Evolutionary conservation across 2,888 invertebrate species (phyloP).

Genomic region (Melinaea marsaeus): DNA sequence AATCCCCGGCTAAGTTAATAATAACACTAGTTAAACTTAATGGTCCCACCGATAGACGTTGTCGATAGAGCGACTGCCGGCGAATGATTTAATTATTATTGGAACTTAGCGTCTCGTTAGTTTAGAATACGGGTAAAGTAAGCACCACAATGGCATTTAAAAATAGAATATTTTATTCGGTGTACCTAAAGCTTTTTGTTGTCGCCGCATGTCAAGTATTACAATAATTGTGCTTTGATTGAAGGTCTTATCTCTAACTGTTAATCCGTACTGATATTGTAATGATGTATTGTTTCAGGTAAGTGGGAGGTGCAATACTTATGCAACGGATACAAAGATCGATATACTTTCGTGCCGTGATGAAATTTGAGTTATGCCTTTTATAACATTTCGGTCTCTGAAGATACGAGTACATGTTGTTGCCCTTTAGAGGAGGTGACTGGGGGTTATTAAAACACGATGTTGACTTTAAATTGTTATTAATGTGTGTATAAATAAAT

Average conservation of each 20-base stretch:
- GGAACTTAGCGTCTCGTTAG: slow-evolving; percentile 41
- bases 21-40: slow-evolving; percentile 48
- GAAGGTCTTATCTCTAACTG: slow-evolving; percentile 55
- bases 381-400: slow-evolving; percentile 45
- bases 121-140: slow-evolving; percentile 29
- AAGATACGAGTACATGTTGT: slow-evolving; percentile 28
- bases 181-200: neutral
- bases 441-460: slow-evolving; percentile 35
- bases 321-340: slow-evolving; percentile 52
- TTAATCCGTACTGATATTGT: slow-evolving; percentile 61
- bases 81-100: slow-evolving; percentile 53
- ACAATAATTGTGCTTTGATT: slow-evolving; percentile 21
- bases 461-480: slow-evolving; percentile 16
- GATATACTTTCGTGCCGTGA: slow-evolving; percentile 52
- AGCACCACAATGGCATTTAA: slow-evolving; percentile 6
- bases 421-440: slow-evolving; percentile 37
- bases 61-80: slow-evolving; percentile 37
- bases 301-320: slow-evolving; percentile 62
- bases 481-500: slow-evolving; percentile 18
- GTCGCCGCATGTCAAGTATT: slow-evolving; percentile 7
- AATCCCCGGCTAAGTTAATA: slow-evolving; percentile 47
- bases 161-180: slow-evolving; percentile 5
- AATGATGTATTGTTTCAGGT: slow-evolving; percentile 77
- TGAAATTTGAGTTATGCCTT: slow-evolving; percentile 64
- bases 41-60: slow-evolving; percentile 42